Conservation (phyloP, 1,140 invertebrate genomes). For the Ditylenchus dipsaci region DNA sequence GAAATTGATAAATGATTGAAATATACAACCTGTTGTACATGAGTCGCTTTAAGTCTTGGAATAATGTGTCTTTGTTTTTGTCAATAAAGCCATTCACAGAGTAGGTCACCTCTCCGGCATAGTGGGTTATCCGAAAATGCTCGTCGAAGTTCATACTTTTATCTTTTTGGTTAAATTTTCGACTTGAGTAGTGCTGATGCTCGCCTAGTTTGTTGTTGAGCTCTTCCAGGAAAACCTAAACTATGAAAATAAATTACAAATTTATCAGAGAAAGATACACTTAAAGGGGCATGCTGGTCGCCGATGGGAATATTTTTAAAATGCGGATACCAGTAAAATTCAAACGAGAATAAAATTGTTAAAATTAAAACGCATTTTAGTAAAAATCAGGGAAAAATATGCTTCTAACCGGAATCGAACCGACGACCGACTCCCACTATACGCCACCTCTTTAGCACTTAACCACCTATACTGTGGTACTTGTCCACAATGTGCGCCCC, state of each 20-base stretch:
- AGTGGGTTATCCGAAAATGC: slow-evolving; percentile 71
- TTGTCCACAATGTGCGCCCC: no score
- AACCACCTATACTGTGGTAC: slow-evolving; percentile 67
- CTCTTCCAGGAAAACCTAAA: slow-evolving; percentile 63
- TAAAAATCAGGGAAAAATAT: no score
- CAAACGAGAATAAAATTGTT: no score
- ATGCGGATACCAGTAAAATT: no score
- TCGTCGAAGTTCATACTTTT: slow-evolving; percentile 80
- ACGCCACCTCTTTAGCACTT: slow-evolving; percentile 71
- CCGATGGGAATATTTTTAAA: no score
- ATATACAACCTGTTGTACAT: slow-evolving; percentile 66
- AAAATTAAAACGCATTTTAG: no score
- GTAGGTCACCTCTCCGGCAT: slow-evolving; percentile 71
- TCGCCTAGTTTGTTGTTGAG: slow-evolving; percentile 90
- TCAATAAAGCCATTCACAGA: slow-evolving; percentile 72
- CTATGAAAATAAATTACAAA: no score
- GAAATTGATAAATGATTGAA: slow-evolving; percentile 68
- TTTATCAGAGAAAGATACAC: no score
- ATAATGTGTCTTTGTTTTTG: slow-evolving; percentile 72
- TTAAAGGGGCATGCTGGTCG: no score
- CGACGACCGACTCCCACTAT: slow-evolving; percentile 64
- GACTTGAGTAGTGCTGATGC: slow-evolving; percentile 85
- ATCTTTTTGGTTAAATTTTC: slow-evolving; percentile 84
- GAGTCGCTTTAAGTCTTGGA: slow-evolving; percentile 69
- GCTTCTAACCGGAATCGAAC: no score